A percentile compares a stretch with the other conserved stretches of the same genome.
Evolutionary conservation across 2,797 vertebrate species (phyloP).

Genomic region (Myotis myotis): DNA sequence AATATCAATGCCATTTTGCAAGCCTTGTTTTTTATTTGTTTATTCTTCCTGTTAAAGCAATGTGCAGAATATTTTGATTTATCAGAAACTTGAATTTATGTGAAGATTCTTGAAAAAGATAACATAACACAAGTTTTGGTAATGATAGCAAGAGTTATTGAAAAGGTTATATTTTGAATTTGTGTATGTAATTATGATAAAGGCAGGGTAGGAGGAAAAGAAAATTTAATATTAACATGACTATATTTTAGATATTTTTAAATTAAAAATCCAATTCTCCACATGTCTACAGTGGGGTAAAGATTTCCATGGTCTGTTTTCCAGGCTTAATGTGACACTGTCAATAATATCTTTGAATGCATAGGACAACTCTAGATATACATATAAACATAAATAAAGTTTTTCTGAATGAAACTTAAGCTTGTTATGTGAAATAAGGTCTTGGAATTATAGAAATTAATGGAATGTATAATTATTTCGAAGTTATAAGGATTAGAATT

Average conservation of each 20-base stretch:
- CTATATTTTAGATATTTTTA: background rate
- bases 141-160: background rate
- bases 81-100: slow-evolving; percentile 26
- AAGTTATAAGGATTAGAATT: slow-evolving; percentile 16
- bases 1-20: slow-evolving; percentile 12
- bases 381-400: background rate
- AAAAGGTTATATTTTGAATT: slow-evolving; percentile 14
- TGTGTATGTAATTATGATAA: background rate
- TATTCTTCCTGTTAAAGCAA: slow-evolving; percentile 11
- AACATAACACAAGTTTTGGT: background rate
- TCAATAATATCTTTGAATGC: slow-evolving; percentile 4
- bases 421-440: background rate
- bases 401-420: slow-evolving; percentile 41
- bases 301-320: background rate
- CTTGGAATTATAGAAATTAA: slow-evolving; percentile 9
- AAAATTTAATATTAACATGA: background rate
- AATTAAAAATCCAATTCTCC: background rate
- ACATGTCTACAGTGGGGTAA: background rate
- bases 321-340: background rate
- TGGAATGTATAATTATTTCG: background rate
- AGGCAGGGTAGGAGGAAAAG: background rate
- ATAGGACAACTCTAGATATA: background rate
- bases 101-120: slow-evolving; percentile 26
- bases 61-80: slow-evolving; percentile 48
- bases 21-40: background rate